Evolutionary conservation across 2,113 vertebrate species (phyloP).

Genomic region (Sylvietta virens): DNA sequence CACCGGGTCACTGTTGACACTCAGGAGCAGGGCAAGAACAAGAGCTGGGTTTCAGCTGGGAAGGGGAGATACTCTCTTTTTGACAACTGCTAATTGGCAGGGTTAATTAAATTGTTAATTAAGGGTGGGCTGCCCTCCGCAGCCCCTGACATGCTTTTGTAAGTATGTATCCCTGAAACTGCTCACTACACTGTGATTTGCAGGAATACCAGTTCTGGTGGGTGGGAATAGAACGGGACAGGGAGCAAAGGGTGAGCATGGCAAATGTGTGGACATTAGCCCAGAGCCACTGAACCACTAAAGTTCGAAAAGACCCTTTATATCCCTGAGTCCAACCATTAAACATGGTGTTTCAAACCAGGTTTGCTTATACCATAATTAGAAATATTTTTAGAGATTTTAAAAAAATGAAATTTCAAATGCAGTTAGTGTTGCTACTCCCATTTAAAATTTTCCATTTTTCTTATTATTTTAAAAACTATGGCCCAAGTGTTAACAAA

Average conservation of each 20-base stretch:
- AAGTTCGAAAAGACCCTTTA: neutral
- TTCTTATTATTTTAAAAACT: neutral
- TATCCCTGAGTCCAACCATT: neutral
- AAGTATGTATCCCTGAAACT: neutral
- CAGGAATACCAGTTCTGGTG: neutral
- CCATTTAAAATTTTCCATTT: neutral
- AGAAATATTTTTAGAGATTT: neutral
- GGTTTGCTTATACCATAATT: neutral
- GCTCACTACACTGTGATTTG: neutral
- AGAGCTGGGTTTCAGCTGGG: neutral
- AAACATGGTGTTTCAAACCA: neutral
- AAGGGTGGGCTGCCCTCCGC: neutral
- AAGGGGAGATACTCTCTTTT: neutral
- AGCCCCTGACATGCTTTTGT: neutral
- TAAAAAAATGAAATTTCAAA: neutral
- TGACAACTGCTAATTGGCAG: neutral
- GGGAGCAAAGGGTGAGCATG: neutral
- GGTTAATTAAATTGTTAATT: neutral
- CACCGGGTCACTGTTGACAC: fast-evolving
- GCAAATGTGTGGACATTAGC: neutral
- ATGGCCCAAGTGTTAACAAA: neutral
- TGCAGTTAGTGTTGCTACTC: neutral
- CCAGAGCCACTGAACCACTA: neutral
- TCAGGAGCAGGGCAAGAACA: neutral
- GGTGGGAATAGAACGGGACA: neutral